A percentile compares a stretch with the other conserved stretches of the same genome.
Conservation (phyloP, 2,888 invertebrate species). For the Patella pellucida region DNA sequence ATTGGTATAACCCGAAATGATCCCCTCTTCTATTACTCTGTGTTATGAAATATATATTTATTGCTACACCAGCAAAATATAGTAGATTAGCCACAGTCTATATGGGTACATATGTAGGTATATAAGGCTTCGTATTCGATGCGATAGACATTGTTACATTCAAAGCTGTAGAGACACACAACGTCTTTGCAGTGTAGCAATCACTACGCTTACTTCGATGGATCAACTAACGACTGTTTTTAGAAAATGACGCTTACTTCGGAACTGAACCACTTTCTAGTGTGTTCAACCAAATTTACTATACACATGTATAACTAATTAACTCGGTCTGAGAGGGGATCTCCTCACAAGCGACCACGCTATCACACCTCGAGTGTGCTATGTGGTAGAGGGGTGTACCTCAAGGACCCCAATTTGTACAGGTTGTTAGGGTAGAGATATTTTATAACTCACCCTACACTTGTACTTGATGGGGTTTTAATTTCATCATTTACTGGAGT, state of each 20-base stretch:
- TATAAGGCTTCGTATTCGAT: no score
- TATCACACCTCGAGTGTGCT: not conserved
- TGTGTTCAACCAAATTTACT: not conserved
- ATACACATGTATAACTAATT: not conserved
- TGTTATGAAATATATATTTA: no score
- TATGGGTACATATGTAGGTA: no score
- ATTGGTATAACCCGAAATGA: no score
- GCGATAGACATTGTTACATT: not conserved
- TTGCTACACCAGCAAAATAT: no score
- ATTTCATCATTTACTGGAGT: not conserved
- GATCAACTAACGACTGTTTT: not conserved
- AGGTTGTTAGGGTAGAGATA: slow-evolving; percentile 6
- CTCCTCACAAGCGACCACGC: not conserved
- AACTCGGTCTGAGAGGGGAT: not conserved
- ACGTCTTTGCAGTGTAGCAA: slow-evolving; percentile 4
- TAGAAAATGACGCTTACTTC: not conserved
- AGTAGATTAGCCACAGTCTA: no score
- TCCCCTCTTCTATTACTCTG: no score
- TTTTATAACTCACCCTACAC: not conserved
- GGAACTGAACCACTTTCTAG: not conserved
- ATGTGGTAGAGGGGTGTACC: not conserved
- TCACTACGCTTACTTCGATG: not conserved
- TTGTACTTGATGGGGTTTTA: slow-evolving; percentile 7
- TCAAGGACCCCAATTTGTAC: slow-evolving; percentile 5
- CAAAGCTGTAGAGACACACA: not conserved